Conservation (phyloP, 2,797 vertebrate species). For the Spheniscus humboldti region DNA sequence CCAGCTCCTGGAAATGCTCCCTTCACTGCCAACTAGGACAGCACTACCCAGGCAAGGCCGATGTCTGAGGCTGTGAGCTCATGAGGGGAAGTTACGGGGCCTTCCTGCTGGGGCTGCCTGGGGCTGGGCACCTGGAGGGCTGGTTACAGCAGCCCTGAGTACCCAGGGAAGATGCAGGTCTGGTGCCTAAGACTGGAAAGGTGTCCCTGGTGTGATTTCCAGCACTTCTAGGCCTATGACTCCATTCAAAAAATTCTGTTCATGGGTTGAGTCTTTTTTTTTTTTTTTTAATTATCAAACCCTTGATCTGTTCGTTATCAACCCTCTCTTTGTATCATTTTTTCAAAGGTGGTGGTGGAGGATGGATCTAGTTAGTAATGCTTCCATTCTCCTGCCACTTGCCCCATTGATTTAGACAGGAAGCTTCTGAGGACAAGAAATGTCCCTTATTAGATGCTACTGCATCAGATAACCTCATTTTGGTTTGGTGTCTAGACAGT, state of each 20-base stretch:
- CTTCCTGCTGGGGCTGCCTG: background rate
- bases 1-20: background rate
- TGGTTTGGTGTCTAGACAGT: slow-evolving; percentile 10
- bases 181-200: background rate
- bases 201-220: background rate
- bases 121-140: no score
- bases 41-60: fast-evolving
- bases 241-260: background rate
- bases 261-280: background rate
- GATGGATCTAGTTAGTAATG: background rate
- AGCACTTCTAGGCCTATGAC: background rate
- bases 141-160: background rate
- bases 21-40: background rate
- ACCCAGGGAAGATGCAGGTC: background rate
- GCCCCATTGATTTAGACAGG: background rate
- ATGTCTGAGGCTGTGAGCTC: background rate
- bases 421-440: background rate
- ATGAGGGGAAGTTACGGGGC: fast-evolving
- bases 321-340: background rate
- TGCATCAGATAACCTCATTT: background rate
- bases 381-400: background rate
- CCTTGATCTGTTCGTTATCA: background rate
- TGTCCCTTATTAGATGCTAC: background rate
- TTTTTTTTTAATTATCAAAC: background rate
- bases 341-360: background rate